A percentile compares a stretch with the other conserved stretches of the same genome.
phyloP scores from a whole-genome alignment of 2,113 vertebrate genomes.

The Trichechus manatus region DNA sequence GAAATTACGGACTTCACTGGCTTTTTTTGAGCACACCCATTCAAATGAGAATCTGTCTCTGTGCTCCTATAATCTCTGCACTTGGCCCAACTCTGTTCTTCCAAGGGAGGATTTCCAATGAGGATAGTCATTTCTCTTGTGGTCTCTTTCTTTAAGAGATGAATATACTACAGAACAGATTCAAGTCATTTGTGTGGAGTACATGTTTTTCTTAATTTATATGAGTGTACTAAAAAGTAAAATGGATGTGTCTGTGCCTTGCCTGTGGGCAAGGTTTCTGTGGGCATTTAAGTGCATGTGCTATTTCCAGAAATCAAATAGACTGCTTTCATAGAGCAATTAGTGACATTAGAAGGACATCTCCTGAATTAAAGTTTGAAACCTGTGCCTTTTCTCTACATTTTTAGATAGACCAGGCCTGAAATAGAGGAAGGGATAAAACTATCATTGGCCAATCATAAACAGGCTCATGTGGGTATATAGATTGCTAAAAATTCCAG shows the following conservation, averaged over 20 bases:
- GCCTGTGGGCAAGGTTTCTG: not conserved
- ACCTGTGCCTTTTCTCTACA: not conserved
- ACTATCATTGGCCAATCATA: not conserved
- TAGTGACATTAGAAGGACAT: not conserved
- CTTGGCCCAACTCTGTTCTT: not conserved
- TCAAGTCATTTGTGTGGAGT: not conserved
- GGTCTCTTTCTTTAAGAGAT: slow-evolving; percentile 15
- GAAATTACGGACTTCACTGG: slow-evolving; percentile 58
- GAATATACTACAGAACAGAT: slow-evolving; percentile 14
- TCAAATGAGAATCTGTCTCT: slow-evolving; percentile 16
- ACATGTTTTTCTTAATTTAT: slow-evolving; percentile 30
- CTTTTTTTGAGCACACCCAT: slow-evolving; percentile 40
- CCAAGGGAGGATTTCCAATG: slow-evolving; percentile 20
- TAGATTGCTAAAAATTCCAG: not conserved
- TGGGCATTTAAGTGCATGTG: not conserved
- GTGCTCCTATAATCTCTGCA: not conserved
- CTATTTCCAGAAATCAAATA: not conserved
- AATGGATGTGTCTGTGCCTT: not conserved
- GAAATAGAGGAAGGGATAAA: not conserved
- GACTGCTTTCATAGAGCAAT: not conserved
- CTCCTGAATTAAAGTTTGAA: slow-evolving; percentile 33
- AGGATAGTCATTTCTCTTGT: not conserved
- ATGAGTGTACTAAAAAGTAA: slow-evolving; percentile 22
- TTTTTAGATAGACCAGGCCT: slow-evolving; percentile 23
- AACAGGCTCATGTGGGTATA: not conserved